These are phyloP conservation scores for Akabosia matsudoensis DNA, from an alignment of 1,140 invertebrate genomes.

Conservation along the genomic window DNA sequence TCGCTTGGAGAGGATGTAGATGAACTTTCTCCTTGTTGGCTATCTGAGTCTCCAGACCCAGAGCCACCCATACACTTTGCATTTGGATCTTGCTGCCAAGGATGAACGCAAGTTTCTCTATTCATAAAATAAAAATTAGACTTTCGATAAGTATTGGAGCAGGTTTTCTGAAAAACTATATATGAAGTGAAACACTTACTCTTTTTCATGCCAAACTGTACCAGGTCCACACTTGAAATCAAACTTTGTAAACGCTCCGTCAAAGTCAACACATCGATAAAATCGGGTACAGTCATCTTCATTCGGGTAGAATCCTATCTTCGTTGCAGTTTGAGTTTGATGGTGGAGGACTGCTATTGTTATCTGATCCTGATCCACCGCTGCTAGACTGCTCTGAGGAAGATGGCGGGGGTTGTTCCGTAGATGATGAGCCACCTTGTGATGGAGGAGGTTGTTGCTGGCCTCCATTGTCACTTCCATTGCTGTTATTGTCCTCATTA, in stretches of 20 bases:
- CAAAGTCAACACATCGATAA: constrained; percentile 60
- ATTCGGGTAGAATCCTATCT: constrained; percentile 66
- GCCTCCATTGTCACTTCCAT: not conserved
- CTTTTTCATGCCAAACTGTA: constrained; percentile 58
- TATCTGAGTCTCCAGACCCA: not conserved
- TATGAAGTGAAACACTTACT: not conserved
- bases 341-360: constrained; percentile 3
- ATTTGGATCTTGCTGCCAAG: constrained; percentile 12
- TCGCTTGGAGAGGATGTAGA: not conserved
- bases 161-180: too few relatives aligned
- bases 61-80: constrained; percentile 1
- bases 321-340: constrained; percentile 52
- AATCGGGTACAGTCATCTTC: constrained; percentile 58
- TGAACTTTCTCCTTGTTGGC: not conserved
- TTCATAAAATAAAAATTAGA: not conserved
- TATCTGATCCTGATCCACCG: not conserved
- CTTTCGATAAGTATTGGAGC: too few relatives aligned
- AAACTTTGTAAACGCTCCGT: constrained; percentile 59
- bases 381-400: not conserved
- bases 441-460: not conserved
- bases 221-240: constrained; percentile 51
- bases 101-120: constrained; percentile 16
- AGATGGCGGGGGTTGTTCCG: constrained; percentile 21
- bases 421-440: not conserved
- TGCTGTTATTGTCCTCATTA: not conserved